Base-by-base conservation (phyloP, 2,888 invertebrate genomes). In the Drosophila melanosoma region DNA sequence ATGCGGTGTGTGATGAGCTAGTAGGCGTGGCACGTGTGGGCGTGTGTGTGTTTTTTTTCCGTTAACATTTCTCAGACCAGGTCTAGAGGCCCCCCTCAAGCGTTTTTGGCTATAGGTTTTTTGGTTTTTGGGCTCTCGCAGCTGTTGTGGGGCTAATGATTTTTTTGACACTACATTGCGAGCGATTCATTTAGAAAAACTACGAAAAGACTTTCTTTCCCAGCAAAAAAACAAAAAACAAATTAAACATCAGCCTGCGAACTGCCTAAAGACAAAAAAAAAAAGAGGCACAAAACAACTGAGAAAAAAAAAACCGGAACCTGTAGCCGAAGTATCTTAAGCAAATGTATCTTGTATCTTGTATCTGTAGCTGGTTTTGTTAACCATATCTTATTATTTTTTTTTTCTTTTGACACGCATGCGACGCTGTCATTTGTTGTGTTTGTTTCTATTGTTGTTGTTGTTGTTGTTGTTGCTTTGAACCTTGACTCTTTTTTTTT, bases 171-270 rank as follows among this genome's bases (percentile, higher is more conserved):
- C 82, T 74, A 78, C 73, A 80, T 81, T 83, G 74, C 82, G 82
- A 67, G 82, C 84, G 72, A 79, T 84, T 86, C 60, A 77, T 88
- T 88, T 86, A 76, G 80, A 78, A 78, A 79, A 68, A 23, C 45
- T 29, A 38, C 57, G 42, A 54, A 4, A 36, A 42, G 69, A 82
- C 78, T 78, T 78, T 78, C 78, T 78, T 76, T 79, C 76, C 68
- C 76, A 78, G 71, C 62, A 67, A 32, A 36, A 36, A 63, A 32
- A 65, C 60, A 42, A 49, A 59, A 26, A 67, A 51, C 49, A 29
- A 29, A 29, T 20, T 45, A 45, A 23, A 32, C 49, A 23, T 23
- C 12, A 61, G 60, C n/a, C 59, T 66, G 69, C 49, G 48, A 66
- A 66, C 63, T 57, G 20, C 42, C 20, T n/a, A 29, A 36, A 56